Evolutionary conservation across 2,113 vertebrate genomes (phyloP), one percentile per base, ranked within the genome.

Genomic region (Neogale vison): DNA sequence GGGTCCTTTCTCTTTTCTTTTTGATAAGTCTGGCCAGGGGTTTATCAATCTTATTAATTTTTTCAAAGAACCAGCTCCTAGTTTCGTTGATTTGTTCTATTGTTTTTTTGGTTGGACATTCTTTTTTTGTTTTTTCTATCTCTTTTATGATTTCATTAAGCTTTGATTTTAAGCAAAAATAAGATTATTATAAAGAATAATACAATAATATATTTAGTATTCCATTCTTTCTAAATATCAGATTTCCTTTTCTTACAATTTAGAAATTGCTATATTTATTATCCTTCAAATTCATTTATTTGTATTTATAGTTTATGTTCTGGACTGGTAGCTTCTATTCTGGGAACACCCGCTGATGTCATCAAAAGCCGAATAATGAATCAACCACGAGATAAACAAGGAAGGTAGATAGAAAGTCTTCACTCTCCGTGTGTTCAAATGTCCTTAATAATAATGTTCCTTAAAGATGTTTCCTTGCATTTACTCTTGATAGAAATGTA

Each of bases 301-400:
- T 97, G 93, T 97, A 57, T 98, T 94, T 89, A 61, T 95, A 99
- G 99, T 97, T 98, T 97, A 88, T 99, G 99, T 89, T 99, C 99
- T 14, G 99, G 99, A 93, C 93, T 99, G 81, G 99, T 99, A 26
- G 99, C 99, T 39, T 99, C 99, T 97, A 98, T 98, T 79, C 98
- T 99, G 98, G 99, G 99, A 98, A 99, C 99, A 36, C 99, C 99
- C 36, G 99, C 99, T 2, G 99, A 99, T 2, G 99, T 99, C 59
- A 98, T 99, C 95, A 99, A 99, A 98, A 99, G 99, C 24, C 98
- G 99, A 97, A 99, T 99, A 97, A 99, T 99, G 99, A 99, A 99
- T 97, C 99, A 99, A 96, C 99, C 99, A 0, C 98, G 99, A 97
- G 99, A 99, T 83, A 96, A 97, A 77, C 98, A 99, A 91, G 99